A percentile compares a stretch with the other conserved stretches of the same genome.
phyloP scores from a whole-genome alignment of 1,140 invertebrate species.

The Pseudachorutes palmiensis region DNA sequence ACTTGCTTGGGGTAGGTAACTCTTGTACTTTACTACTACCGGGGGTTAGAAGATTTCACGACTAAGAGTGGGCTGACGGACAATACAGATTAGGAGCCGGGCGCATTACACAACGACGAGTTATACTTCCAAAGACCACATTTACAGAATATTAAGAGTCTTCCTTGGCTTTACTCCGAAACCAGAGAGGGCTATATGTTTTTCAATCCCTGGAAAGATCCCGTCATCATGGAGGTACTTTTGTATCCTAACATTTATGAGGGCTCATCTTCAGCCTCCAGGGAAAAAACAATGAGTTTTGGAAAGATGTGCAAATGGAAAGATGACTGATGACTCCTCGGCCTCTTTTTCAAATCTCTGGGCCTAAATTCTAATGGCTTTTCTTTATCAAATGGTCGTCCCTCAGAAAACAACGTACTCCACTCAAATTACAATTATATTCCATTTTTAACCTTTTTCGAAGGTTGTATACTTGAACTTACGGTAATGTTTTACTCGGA shows the following conservation, averaged over 20 bases:
- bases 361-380: neutral
- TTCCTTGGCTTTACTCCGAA: too few species aligned
- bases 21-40: neutral
- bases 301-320: neutral
- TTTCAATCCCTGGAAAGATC: too few species aligned
- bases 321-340: neutral
- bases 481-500: neutral
- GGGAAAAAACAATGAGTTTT: neutral
- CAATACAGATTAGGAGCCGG: too few species aligned
- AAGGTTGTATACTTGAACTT: neutral
- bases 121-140: too few species aligned
- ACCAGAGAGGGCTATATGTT: too few species aligned
- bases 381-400: too few species aligned
- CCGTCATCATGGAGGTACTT: too few species aligned
- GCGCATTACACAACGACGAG: too few species aligned
- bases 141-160: too few species aligned
- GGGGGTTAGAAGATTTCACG: too few species aligned
- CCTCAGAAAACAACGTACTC: neutral
- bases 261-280: neutral
- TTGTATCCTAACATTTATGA: too few species aligned
- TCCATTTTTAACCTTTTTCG: slow-evolving; percentile 1
- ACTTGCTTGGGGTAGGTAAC: neutral
- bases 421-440: slow-evolving; percentile 2
- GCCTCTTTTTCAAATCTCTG: neutral
- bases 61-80: too few species aligned